Conservation (phyloP, 2,113 vertebrate genomes). For the Indri indri region DNA sequence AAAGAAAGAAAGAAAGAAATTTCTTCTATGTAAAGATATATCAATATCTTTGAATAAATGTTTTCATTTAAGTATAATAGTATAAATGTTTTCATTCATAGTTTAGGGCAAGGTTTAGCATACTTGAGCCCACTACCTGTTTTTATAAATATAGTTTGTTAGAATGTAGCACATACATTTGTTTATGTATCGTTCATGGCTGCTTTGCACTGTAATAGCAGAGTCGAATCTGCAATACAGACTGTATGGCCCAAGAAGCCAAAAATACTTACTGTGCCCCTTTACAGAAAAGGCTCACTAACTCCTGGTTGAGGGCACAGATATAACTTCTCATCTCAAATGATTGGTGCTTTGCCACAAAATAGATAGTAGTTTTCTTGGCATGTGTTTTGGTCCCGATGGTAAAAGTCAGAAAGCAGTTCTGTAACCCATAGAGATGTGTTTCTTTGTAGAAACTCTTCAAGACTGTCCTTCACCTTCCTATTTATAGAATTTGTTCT, state of each 20-base stretch:
- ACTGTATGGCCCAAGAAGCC: not conserved
- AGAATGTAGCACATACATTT: not conserved
- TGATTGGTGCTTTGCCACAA: not conserved
- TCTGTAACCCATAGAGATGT: not conserved
- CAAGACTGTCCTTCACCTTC: not conserved
- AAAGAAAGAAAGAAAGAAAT: not conserved
- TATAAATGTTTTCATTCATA: not conserved
- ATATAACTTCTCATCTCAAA: not conserved
- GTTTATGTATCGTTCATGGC: not conserved
- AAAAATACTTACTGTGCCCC: not conserved
- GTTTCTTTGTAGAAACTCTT: conserved; percentile 5
- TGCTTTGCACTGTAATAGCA: not conserved
- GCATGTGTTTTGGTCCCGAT: conserved; percentile 28
- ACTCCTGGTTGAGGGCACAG: not conserved
- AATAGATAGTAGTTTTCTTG: not conserved
- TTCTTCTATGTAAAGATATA: not conserved
- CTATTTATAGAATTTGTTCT: not conserved
- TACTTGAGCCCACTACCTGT: not conserved
- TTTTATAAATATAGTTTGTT: conserved; percentile 36
- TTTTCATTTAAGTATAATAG: not conserved
- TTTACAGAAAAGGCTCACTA: not conserved
- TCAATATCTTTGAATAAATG: not conserved
- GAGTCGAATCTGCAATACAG: not conserved
- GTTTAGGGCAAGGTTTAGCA: not conserved
- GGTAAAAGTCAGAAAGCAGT: not conserved